Evolutionary conservation across 2,888 invertebrate species (phyloP).

Genomic region (Acronicta aceris): DNA sequence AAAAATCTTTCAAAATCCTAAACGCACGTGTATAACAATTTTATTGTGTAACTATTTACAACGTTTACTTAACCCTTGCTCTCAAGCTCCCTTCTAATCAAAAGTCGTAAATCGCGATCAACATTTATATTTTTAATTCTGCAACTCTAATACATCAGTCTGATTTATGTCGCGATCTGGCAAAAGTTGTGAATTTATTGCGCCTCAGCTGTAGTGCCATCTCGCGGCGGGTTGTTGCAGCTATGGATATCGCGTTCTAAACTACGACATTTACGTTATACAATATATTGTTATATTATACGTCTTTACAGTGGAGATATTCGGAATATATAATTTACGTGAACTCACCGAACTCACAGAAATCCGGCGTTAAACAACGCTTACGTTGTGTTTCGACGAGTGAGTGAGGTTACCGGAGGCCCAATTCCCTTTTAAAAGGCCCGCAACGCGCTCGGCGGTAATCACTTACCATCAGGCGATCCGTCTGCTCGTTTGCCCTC

Average conservation of each 20-base stretch:
- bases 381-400: no score
- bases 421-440: no score
- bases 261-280: not conserved
- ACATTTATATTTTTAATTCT: conserved; percentile 74
- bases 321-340: no score
- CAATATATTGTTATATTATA: not conserved
- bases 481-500: no score
- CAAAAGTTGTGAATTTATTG: conserved; percentile 71
- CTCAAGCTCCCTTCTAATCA: conserved; percentile 42
- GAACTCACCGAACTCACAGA: no score
- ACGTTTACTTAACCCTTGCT: not conserved
- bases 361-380: no score
- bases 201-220: conserved; percentile 49
- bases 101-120: conserved; percentile 54
- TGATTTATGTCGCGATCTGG: conserved; percentile 71
- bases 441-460: no score
- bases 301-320: no score
- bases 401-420: no score
- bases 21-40: no score
- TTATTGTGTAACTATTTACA: not conserved
- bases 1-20: no score
- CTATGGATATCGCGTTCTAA: not conserved
- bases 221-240: conserved; percentile 41
- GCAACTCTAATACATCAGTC: conserved; percentile 71
- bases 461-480: no score